Evolutionary conservation across 2,113 vertebrate species (phyloP).

Genomic region (Oxyruncus cristatus): DNA sequence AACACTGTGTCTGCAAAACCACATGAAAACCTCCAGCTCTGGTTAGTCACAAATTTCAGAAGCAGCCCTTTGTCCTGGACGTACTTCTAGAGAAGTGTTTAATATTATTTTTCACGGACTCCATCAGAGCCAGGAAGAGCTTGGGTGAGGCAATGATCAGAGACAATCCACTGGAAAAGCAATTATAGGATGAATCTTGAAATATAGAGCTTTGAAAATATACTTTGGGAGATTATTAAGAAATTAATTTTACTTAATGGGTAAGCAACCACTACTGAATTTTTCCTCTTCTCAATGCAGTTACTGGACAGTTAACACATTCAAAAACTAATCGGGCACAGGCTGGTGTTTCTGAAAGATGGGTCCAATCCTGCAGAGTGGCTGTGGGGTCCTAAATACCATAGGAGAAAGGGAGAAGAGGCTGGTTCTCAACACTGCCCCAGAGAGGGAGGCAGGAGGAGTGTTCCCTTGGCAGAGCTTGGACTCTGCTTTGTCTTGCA

Average conservation of each 20-base stretch:
- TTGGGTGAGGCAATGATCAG: background rate
- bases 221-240: background rate
- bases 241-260: background rate
- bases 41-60: background rate
- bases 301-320: background rate
- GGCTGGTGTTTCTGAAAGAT: background rate
- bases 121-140: background rate
- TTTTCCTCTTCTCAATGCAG: background rate
- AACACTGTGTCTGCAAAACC: background rate
- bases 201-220: background rate
- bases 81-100: background rate
- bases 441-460: background rate
- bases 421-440: background rate
- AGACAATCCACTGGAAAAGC: background rate
- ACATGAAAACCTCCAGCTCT: background rate
- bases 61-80: background rate
- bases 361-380: background rate
- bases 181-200: background rate
- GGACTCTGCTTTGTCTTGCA: background rate
- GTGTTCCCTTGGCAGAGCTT: background rate
- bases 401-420: background rate
- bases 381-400: background rate
- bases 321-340: background rate
- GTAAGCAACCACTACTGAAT: background rate
- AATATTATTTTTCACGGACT: background rate